Percentiles rank a stretch among this genome's conserved stretches.
These are phyloP conservation scores for Rana temporaria DNA, from an alignment of 2,113 vertebrate genomes.

Conservation along the genomic window DNA sequence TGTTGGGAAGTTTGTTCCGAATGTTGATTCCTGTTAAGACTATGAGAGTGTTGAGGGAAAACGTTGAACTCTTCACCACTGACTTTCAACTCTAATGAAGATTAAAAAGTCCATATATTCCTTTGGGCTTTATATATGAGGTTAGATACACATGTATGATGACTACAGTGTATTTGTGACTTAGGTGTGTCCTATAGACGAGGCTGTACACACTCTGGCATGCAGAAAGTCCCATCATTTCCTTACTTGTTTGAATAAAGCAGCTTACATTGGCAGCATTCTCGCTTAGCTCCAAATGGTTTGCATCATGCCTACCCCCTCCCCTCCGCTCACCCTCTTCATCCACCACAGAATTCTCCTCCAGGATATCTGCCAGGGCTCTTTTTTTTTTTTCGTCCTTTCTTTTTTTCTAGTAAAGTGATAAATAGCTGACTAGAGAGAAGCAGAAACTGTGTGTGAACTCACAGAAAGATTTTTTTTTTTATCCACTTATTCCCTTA, in stretches of 20 bases:
- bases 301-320: conserved; percentile 97
- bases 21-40: conserved; percentile 93
- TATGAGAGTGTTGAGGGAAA: conserved; percentile 97
- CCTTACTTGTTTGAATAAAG: conserved; percentile 99
- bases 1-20: conserved; percentile 91
- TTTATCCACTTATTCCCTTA: conserved; percentile 45
- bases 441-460: conserved; percentile 81
- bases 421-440: conserved; percentile 84
- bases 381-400: conserved; percentile 71
- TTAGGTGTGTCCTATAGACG: conserved; percentile 34
- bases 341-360: conserved; percentile 75
- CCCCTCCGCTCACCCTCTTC: conserved; percentile 76
- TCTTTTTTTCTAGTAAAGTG: conserved; percentile 74
- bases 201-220: conserved; percentile 86
- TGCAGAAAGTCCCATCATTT: conserved; percentile 98
- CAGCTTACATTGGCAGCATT: conserved; percentile 98
- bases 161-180: conserved; percentile 11
- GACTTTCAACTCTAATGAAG: conserved; percentile 83
- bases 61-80: conserved; percentile 95
- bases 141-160: conserved; percentile 12
- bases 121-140: conserved; percentile 72
- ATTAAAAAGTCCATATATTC: conserved; percentile 76
- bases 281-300: conserved; percentile 95
- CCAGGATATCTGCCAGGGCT: conserved; percentile 80
- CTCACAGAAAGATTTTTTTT: conserved; percentile 65